Evolutionary conservation across 2,888 invertebrate species (phyloP), one percentile per base, ranked within the genome.

Genomic region (Gymnoscelis rufifasciata): DNA sequence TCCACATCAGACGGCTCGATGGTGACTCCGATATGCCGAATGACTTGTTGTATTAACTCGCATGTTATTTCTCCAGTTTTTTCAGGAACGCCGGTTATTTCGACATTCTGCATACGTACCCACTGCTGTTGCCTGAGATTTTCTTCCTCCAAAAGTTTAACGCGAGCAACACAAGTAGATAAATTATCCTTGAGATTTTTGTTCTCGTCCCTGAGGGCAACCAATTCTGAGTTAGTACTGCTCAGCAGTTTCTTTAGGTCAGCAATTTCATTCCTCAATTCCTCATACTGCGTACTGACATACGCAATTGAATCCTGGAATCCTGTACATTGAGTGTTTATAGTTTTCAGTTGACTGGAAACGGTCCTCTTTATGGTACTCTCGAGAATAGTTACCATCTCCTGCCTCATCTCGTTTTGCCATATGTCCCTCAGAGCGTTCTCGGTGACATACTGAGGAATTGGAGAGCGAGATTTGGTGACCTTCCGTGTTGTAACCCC

Each of bases 41-140:
- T n/a, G 1, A 45, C 29, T 24, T 39, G 15, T 10, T n/a, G 2
- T 0, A 44, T 29, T 1, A 45, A 1, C 1, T 29, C 35, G n/a
- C n/a, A n/a, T 7, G 36, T 7, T 3, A 36, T 29, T 4, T n/a
- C 8, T 29, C 39, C 39, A 1, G 35, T 35, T 3, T 29, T 29
- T 5, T 46, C 46, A 6, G 46, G 46, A 3, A 46, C n/a, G 23
- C 46, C 46, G 1, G 36, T 26, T 0, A 46, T 26, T 10, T 39
- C 45, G 7, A 45, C 7, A 11, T 45, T 45, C 24, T 39, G 45
- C 13, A 45, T n/a, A 7, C 46, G 40, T 1, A n/a, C 7, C 46
- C 46, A 46, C 7, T 46, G 46, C 10, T 46, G 46, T 26, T 46
- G 46, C 2, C 7, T 36, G 5, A 37, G 6, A 12, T 37, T 37